Evolutionary conservation across 2,113 vertebrate species (phyloP), one percentile per base, ranked within the genome.

Genomic region (Microcebus griseorufus): DNA sequence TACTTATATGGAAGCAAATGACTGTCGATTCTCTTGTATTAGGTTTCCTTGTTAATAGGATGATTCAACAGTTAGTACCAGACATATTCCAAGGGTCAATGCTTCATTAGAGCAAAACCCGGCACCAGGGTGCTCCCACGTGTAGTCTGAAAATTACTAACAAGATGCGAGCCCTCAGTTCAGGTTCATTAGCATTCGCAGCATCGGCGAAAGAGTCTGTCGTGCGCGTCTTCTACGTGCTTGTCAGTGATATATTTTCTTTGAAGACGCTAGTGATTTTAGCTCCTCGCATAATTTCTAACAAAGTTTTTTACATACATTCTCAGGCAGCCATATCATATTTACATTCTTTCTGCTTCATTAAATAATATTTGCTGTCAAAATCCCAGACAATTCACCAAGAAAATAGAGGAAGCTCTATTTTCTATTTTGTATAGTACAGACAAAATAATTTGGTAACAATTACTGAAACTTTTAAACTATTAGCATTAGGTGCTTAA

Each of bases 1-100:
- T 89, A 64, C 95, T 97, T 91, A 76, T 55, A 84, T 88, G 51
- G 67, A 93, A 92, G 62, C 3, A 84, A 94, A 84, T 67, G 27
- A 70, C 87, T 76, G 60, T 83, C 29, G 29, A 16, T 92, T 95
- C 51, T 55, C 70, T 94, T 70, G 34, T n/a, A 80, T 42, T 76
- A 48, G 34, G 20, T 55, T 84, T 87, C 29, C 70, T 90, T 90
- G 25, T 75, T 91, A 96, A 85, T 18, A 76, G 14, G 87, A 93
- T 17, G 11, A 81, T 58, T 93, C 67, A 96, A 72, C 39, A 27
- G 39, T 83, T 88, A 83, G 5, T 27, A 60, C 78, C 62, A 85
- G 37, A 45, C 51, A 42, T 45, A 42, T 45, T 92, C 34, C 22
- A n/a, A 81, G 34, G 70, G 84, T 72, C 91, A 91, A 13, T n/a